phyloP scores from a whole-genome alignment of 2,113 vertebrate genomes.

The Xenopus tropicalis region DNA sequence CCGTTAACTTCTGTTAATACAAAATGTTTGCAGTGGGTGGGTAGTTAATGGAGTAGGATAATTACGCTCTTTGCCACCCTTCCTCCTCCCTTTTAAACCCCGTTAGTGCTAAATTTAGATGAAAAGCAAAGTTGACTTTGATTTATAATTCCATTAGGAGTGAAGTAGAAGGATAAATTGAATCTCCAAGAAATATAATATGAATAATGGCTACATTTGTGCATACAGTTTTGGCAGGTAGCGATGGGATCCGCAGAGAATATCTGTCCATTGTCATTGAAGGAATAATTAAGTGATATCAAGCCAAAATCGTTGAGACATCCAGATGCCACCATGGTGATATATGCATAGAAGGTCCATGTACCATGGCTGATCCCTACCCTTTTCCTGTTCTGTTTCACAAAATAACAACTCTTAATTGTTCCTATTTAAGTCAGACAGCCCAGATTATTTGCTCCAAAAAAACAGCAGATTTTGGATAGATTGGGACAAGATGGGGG shows the following conservation, averaged over 20 bases:
- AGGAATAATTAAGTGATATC: no score
- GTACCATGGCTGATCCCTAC: no score
- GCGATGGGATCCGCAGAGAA: neutral
- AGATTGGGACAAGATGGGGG: no score
- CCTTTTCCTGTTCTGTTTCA: no score
- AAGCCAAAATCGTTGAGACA: no score
- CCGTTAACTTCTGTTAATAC: neutral
- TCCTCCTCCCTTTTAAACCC: neutral
- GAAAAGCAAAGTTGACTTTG: constrained; percentile 33
- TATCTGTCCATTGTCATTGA: no score
- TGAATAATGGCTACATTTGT: constrained; percentile 9
- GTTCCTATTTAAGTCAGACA: no score
- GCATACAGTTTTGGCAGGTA: constrained; percentile 11
- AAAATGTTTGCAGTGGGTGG: neutral
- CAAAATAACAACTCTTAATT: no score
- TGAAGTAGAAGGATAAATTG: constrained; percentile 16
- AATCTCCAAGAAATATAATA: constrained; percentile 17
- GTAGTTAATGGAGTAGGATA: constrained; percentile 16
- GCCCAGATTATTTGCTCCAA: no score
- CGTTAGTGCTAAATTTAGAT: constrained; percentile 23
- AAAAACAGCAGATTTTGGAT: no score
- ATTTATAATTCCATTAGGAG: constrained; percentile 41
- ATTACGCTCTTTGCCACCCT: constrained; percentile 6
- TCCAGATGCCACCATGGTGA: no score
- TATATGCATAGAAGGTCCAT: no score